These are phyloP conservation scores for Parazoanthus darwini DNA, from an alignment of 92 coral and sea anemone species.

Conservation along the genomic window DNA sequence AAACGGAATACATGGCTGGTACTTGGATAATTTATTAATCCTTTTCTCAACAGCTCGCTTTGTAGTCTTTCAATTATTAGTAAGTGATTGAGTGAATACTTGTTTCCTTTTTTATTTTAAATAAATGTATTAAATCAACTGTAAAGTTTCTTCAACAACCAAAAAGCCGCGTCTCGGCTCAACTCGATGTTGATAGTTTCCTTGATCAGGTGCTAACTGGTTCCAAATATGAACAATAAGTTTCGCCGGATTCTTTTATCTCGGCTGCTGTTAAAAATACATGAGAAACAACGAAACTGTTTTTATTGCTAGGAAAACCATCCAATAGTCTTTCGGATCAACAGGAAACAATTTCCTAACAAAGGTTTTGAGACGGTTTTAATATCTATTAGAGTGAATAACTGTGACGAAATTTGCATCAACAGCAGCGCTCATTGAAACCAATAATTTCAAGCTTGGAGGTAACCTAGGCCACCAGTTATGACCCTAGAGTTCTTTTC, in stretches of 20 bases:
- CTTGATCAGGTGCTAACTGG: constrained; percentile 12
- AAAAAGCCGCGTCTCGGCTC: background rate
- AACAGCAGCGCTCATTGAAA: too few relatives aligned
- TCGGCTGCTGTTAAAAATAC: background rate
- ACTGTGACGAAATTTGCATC: background rate
- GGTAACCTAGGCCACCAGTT: too few relatives aligned
- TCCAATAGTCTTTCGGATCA: background rate
- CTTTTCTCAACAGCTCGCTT: background rate
- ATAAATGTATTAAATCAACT: background rate
- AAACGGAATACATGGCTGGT: background rate
- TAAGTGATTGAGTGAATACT: too few relatives aligned
- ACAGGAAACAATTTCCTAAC: background rate
- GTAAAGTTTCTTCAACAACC: background rate
- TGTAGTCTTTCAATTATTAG: background rate
- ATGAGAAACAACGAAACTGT: background rate
- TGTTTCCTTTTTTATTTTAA: background rate
- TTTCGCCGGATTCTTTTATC: background rate
- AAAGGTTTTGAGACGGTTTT: background rate
- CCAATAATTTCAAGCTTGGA: background rate
- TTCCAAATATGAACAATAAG: background rate
- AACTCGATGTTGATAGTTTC: background rate
- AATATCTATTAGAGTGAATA: background rate
- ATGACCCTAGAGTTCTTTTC: too few relatives aligned
- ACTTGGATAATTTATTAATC: background rate
- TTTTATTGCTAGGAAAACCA: background rate